Evolutionary conservation across 2,797 vertebrate species (phyloP).

Genomic region (Anomalospiza imberbis): DNA sequence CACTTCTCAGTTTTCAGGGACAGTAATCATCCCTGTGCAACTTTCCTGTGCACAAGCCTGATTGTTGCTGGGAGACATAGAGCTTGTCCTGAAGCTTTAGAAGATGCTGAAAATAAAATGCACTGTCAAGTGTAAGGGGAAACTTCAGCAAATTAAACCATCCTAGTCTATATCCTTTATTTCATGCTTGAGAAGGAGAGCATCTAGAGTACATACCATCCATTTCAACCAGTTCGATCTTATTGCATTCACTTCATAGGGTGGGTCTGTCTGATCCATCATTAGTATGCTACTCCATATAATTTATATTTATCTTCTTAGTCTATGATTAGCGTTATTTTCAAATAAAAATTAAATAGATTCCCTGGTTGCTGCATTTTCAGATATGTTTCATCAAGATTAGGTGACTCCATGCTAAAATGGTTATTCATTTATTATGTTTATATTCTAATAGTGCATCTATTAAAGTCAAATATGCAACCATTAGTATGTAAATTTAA

Average conservation of each 20-base stretch:
- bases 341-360: conserved; percentile 44
- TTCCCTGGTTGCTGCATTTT: conserved; percentile 42
- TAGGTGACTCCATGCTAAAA: conserved; percentile 52
- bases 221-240: not conserved
- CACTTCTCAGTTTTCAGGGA: not conserved
- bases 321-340: conserved; percentile 51
- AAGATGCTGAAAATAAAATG: not conserved
- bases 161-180: not conserved
- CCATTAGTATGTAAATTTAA: conserved; percentile 70
- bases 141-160: not conserved
- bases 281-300: not conserved
- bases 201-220: not conserved
- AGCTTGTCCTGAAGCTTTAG: not conserved
- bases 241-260: not conserved
- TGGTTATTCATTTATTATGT: conserved; percentile 63
- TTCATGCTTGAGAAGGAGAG: not conserved
- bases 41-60: not conserved
- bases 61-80: not conserved
- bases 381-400: conserved; percentile 61
- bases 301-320: conserved; percentile 33
- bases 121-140: not conserved
- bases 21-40: not conserved
- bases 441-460: conserved; percentile 59
- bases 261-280: not conserved
- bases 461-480: conserved; percentile 61